Base-by-base conservation (phyloP, 2,888 invertebrate species). In the Margaritifera margaritifera region DNA sequence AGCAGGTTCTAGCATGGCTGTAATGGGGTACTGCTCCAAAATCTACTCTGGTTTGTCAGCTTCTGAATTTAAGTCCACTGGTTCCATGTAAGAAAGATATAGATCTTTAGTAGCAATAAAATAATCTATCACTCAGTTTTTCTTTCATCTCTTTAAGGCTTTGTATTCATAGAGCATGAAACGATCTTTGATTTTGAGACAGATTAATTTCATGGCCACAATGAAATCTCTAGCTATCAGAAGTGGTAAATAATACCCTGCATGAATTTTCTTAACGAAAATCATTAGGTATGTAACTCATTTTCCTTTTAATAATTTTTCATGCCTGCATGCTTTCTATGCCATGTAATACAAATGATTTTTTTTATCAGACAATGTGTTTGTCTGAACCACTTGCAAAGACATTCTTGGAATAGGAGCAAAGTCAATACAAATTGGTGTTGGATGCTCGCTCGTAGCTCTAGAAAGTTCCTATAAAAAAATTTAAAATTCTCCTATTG, bases 281-380 rank as follows among this genome's bases (percentile, higher is more conserved):
- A 72, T 72, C 68, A 75, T 62, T 15, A 62, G 57, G 52, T 72
- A 70, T 51, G 65, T 61, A 75, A 75, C 24, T 66, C 68, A 31
- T 61, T 57, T 65, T 70, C 72, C n/a, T 62, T 57, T 1, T 59
- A n/a, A 27, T 68, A 61, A 64, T 62, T 60, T 42, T 68, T 59
- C 54, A 51, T 51, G n/a, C n/a, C n/a, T 18, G 55, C 62, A 20
- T 57, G 69, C 4, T 54, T 42, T n/a, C 74, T 71, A 22, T 71
- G 71, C 74, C 74, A 74, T 6, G 74, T 71, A 53, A 74, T 67
- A 65, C 71, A 71, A 27, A 74, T 67, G n/a, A 74, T n/a, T 69
- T 19, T 71, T 60, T 25, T 67, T 24, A 56, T 58, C 51, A n/a
- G 71, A 64, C 15, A 60, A 31, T n/a, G 69, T 56, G 11, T 53